Evolutionary conservation across 2,888 invertebrate genomes (phyloP), one percentile per base, ranked within the genome.

Genomic region (Noctua janthina): DNA sequence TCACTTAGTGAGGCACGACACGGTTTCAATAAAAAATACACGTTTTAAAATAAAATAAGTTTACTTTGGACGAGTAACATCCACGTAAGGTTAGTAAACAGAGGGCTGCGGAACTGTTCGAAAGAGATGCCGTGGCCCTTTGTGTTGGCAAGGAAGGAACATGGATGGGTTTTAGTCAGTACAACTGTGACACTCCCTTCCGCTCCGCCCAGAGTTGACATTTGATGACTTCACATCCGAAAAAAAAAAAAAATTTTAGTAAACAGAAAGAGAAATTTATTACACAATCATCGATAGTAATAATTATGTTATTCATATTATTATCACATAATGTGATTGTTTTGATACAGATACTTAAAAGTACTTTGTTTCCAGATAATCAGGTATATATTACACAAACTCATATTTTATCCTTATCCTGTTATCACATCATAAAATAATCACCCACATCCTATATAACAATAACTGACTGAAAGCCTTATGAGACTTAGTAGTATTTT

Each of bases 251-350:
- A 29, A 29, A 29, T 0, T 39, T 39, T 39, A 39, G 39, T 39
- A 4, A 39, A 59, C n/a, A 62, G 2, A 62, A 29, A n/a, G 13
- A 13, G 0, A n/a, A 13, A 4, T 1, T 15, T 11, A 59, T n/a
- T 17, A 64, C 20, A 59, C n/a, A n/a, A 39, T 20, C 15, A 68
- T 46, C 23, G 67, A 13, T 13, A n/a, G 1, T 43, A 46, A 68
- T 46, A 68, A n/a, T 68, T n/a, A n/a, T 15, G 23, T 49, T 0
- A 46, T 35, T 49, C 20, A 23, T 46, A 13, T 49, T 49, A 13
- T 51, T 56, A 23, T 62, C 46, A 73, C 59, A 20, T n/a, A 59
- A 8, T 73, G n/a, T 46, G 43, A 59, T 73, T 62, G 23, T 64
- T 64, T 43, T 64, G 23, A 35, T 23, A 66, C 4, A 35, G 46